Evolutionary conservation across 2,888 invertebrate genomes (phyloP).

Genomic region (Exephanes ischioxanthus): DNA sequence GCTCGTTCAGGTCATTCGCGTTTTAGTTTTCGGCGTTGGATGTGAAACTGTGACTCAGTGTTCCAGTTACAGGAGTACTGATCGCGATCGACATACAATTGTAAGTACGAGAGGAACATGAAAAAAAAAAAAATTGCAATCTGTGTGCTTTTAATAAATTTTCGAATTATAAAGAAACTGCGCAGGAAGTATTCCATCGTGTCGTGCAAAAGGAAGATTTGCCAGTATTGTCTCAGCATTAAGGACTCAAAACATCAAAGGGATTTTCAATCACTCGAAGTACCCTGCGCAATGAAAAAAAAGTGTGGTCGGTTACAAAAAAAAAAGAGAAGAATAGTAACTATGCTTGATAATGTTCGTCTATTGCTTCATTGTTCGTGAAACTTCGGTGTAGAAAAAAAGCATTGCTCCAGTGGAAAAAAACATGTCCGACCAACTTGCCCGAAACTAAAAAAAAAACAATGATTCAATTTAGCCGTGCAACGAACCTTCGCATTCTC

Average conservation of each 20-base stretch:
- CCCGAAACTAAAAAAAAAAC: no score
- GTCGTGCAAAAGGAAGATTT: not conserved
- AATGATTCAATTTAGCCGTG: no score
- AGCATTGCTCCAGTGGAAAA: not conserved
- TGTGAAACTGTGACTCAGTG: conserved; percentile 55
- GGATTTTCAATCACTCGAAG: not conserved
- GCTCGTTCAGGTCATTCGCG: conserved; percentile 65
- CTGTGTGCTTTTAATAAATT: not conserved
- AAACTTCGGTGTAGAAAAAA: not conserved
- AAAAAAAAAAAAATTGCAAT: not conserved
- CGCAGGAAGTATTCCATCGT: not conserved
- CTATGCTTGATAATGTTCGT: not conserved
- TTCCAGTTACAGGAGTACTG: conserved; percentile 10
- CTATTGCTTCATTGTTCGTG: not conserved
- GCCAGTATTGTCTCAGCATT: not conserved
- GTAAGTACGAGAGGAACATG: conserved; percentile 45
- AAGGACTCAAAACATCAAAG: not conserved
- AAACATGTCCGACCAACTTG: not conserved
- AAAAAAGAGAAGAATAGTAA: not conserved
- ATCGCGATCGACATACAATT: conserved; percentile 30
- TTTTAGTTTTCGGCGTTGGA: conserved; percentile 60
- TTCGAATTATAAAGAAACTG: not conserved
- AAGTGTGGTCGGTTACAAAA: not conserved
- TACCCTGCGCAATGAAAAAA: not conserved
- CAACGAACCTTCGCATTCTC: no score